Conservation (phyloP, 2,888 invertebrate species). For the Lapara coniferarum region DNA sequence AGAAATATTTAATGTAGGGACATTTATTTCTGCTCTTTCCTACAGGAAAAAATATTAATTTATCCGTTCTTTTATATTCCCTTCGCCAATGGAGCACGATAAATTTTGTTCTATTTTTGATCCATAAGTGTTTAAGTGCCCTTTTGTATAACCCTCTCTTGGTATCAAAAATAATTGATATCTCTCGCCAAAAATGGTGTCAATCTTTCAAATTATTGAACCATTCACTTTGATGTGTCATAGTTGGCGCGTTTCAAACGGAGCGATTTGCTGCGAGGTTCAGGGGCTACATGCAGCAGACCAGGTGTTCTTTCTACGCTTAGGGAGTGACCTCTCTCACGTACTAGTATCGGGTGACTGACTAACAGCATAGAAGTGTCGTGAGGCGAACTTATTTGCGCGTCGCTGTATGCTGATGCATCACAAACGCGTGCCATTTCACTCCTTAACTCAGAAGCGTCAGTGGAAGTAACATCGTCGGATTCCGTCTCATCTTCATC, state of each 20-base stretch:
- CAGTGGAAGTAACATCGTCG: constrained; percentile 58
- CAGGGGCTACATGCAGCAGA: constrained; percentile 52
- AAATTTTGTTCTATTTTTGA: neutral
- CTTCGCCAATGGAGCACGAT: neutral
- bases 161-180: constrained; percentile 56
- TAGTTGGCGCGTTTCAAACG: constrained; percentile 62
- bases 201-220: constrained; percentile 30
- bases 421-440: constrained; percentile 54
- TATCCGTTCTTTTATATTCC: constrained; percentile 11
- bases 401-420: constrained; percentile 55
- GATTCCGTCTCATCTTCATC: constrained; percentile 51
- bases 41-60: neutral
- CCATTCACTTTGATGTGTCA: constrained; percentile 47
- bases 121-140: neutral
- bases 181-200: constrained; percentile 17
- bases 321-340: constrained; percentile 69
- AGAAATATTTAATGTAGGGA: neutral
- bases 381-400: constrained; percentile 50
- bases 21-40: neutral
- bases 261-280: constrained; percentile 74
- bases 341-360: constrained; percentile 46
- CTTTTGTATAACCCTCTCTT: constrained; percentile 37
- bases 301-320: constrained; percentile 64
- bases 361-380: constrained; percentile 48
- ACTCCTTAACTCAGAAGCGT: constrained; percentile 59